Base-by-base conservation (phyloP, 2,888 invertebrate genomes). In the Lochmaea capreae region DNA sequence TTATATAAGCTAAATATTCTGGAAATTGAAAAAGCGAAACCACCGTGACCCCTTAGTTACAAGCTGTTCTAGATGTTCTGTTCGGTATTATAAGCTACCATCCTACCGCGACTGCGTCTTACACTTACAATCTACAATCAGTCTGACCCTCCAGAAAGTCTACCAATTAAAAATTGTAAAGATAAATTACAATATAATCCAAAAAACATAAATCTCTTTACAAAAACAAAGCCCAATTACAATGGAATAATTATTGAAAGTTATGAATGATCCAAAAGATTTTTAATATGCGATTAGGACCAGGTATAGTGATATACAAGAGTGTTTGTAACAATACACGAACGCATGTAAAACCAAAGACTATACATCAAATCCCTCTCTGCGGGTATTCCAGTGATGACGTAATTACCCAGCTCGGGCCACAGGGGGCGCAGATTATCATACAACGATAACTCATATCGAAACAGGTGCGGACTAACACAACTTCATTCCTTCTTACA, bases 351-450 rank as follows among this genome's bases (percentile, higher is more conserved):
- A 61, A 62, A 61, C 68, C 70, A 72, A 76, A 52, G 65, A 73
- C 75, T 61, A 78, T 78, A 78, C 75, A 78, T 78, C 78, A 77
- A 63, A 63, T 76, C 67, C 33, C 18, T 67, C 77, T 61, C 78
- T 81, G 79, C 79, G 76, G 78, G 80, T 73, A 80, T 72, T 74
- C 80, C 78, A 78, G 81, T 83, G 84, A 85, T 85, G 85, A 86
- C 86, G 85, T 85, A 85, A 86, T 86, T 85, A 85, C 83, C 84
- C 81, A 81, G 82, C 79, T 82, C 78, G 81, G 81, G 78, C 84
- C 81, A 77, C 83, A 81, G 85, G 85, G 84, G 84, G 84, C 82
- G 80, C 77, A 83, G 82, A 85, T 84, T 84, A 84, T 84, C 83
- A 81, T 83, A 83, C 82, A 81, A 82, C 82, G 79, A 85, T 86